Evolutionary conservation across 2,113 vertebrate genomes (phyloP).

Genomic region (Sprattus sprattus): DNA sequence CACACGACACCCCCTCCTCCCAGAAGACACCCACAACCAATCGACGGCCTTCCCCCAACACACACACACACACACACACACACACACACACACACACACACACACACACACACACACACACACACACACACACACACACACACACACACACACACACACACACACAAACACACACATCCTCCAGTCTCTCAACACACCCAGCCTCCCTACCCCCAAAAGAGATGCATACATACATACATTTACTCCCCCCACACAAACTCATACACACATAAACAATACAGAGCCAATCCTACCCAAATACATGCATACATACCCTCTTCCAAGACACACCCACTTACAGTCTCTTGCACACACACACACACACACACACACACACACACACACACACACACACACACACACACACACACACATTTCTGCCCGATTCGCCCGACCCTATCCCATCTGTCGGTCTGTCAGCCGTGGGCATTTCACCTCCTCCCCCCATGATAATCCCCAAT

Average conservation of each 20-base stretch:
- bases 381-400: background rate
- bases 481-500: constrained; percentile 32
- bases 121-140: background rate
- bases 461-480: constrained; percentile 20
- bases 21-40: background rate
- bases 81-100: background rate
- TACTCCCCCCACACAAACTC: background rate
- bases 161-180: background rate
- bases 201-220: background rate
- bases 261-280: background rate
- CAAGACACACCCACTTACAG: background rate
- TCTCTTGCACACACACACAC: background rate
- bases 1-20: background rate
- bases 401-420: background rate
- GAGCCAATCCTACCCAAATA: background rate
- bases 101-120: background rate
- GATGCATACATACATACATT: background rate
- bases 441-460: constrained; percentile 74
- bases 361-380: background rate
- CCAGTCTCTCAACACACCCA: background rate
- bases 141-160: background rate
- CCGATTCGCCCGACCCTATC: constrained; percentile 53
- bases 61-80: background rate
- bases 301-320: background rate
- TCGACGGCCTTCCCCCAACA: too few relatives aligned